Evolutionary conservation across 2,797 vertebrate species (phyloP), one percentile per base, ranked within the genome.

Genomic region (Acanthurus lineatus): DNA sequence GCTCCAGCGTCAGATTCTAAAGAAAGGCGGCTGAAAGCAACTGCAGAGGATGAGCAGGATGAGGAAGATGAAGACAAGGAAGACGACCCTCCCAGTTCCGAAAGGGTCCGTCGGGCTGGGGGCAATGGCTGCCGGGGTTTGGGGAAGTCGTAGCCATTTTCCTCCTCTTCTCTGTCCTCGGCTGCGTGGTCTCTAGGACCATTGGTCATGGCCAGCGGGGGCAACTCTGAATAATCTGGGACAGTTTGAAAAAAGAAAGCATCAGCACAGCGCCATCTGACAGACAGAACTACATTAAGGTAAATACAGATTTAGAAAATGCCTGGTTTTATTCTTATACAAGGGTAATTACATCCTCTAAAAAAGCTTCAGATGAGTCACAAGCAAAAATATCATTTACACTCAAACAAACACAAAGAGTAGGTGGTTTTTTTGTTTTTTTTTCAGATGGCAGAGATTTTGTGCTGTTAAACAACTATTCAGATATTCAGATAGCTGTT

Each of bases 111-210:
- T 5, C 97, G 96, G 4, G 96, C 93, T 0, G 77, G 81, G 16
- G 95, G 93, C 12, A 91, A 28, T 0, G 96, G 96, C 9, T 97
- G 79, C 0, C 95, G 94, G 0, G 97, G 92, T 59, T 96, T 97
- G 61, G 98, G 98, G 66, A 96, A 85, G 54, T 99, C 97, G 2
- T 98, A 99, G 19, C 96, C 93, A 5, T 96, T 96, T 0, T 99
- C 97, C 19, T 97, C 96, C 0, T 97, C 96, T 60, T 96, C 96
- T 2, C 83, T 83, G 25, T 96, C 95, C 1, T 95, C 90, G 1
- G 93, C 94, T 1, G 79, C 52, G 0, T 92, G 93, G 79, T 94
- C 91, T 72, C 86, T 85, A 25, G 92, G 93, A 45, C 94, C 95
- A 2, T 96, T 96, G 53, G 87, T 83, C 78, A 90, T 68, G 0